Conservation (phyloP, 2,113 vertebrate species). For the Tetrax tetrax region DNA sequence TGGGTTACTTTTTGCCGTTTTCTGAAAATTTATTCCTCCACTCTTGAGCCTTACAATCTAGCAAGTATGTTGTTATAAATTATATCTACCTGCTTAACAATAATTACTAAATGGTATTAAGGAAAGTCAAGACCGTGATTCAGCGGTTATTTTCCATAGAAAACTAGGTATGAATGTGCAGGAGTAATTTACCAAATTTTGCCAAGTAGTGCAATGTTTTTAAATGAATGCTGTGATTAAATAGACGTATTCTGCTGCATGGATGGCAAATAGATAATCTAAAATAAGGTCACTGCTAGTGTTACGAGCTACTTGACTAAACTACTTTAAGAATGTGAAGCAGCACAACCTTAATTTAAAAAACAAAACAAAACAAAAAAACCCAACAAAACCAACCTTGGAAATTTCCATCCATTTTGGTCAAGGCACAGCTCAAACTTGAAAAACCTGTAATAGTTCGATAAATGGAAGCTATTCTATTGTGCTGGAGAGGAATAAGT, state of each 20-base stretch:
- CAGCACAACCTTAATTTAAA: background rate
- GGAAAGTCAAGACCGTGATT: background rate
- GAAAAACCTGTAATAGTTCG: background rate
- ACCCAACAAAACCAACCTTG: background rate
- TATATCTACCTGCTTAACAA: conserved; percentile 1
- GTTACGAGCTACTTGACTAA: background rate
- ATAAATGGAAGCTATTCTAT: background rate
- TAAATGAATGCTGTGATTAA: background rate
- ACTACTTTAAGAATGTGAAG: background rate
- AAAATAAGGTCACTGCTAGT: background rate
- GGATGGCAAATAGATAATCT: background rate
- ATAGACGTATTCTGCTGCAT: background rate
- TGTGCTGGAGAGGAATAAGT: background rate
- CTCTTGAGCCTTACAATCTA: background rate
- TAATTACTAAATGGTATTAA: conserved; percentile 16
- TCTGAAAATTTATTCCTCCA: conserved; percentile 39
- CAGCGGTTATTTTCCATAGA: background rate
- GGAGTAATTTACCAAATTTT: background rate
- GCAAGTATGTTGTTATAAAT: conserved; percentile 6
- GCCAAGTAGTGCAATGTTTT: background rate
- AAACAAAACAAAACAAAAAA: background rate
- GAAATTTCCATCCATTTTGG: background rate
- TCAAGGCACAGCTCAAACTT: background rate
- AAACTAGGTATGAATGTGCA: background rate
- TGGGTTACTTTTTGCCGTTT: background rate